Conservation (phyloP, 2,797 vertebrate species). For the Spea hammondii region DNA sequence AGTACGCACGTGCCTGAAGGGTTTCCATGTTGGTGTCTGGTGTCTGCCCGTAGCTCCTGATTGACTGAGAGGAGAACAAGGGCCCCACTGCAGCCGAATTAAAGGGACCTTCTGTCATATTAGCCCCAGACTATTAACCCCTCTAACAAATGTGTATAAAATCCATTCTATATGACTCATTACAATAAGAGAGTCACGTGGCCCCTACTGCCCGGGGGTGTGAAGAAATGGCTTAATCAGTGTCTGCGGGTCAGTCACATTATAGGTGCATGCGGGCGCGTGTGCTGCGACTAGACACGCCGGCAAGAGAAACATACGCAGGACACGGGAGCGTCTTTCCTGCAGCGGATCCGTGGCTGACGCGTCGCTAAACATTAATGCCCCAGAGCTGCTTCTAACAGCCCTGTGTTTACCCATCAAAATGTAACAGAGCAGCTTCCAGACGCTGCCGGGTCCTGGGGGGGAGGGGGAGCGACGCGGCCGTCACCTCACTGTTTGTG, state of each 20-base stretch:
- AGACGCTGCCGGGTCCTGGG: not conserved
- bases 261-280: too few species aligned
- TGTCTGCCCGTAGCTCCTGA: not conserved
- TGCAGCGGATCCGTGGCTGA: too few species aligned
- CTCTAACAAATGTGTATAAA: not conserved
- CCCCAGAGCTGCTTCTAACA: not conserved
- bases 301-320: too few species aligned
- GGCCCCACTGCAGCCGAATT: too few species aligned
- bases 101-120: not conserved
- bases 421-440: not conserved
- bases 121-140: not conserved
- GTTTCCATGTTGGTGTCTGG: conserved; percentile 3
- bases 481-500: not conserved
- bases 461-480: not conserved
- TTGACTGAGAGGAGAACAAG: not conserved
- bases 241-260: too few species aligned
- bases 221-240: too few species aligned
- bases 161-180: too few species aligned
- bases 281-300: too few species aligned
- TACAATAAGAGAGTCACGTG: too few species aligned
- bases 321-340: too few species aligned
- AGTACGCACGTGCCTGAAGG: not conserved
- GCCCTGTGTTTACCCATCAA: not conserved
- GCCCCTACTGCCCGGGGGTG: too few species aligned
- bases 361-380: too few species aligned